phyloP scores from a whole-genome alignment of 2,888 invertebrate genomes.

The Mantis religiosa region DNA sequence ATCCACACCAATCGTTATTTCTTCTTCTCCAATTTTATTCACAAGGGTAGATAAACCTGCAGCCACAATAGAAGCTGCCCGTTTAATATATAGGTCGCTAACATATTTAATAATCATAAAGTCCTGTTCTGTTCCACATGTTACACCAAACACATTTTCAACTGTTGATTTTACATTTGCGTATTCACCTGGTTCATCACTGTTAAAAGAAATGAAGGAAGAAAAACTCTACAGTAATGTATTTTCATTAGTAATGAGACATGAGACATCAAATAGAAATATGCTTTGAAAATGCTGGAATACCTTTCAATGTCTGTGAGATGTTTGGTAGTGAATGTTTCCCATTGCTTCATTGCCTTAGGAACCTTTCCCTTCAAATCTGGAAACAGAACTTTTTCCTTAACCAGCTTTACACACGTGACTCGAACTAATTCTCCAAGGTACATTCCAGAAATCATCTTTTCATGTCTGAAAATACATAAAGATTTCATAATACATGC shows the following conservation, averaged over 20 bases:
- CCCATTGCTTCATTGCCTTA: slow-evolving; percentile 68
- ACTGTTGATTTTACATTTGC: slow-evolving; percentile 77
- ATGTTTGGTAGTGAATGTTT: slow-evolving; percentile 92
- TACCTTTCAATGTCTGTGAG: slow-evolving; percentile 93
- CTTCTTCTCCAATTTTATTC: slow-evolving; percentile 82
- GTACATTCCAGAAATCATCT: slow-evolving; percentile 99
- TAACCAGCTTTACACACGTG: slow-evolving; percentile 76
- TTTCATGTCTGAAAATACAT: slow-evolving; percentile 68
- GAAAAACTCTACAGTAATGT: background rate
- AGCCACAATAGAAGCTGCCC: slow-evolving; percentile 89
- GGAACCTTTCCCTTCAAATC: slow-evolving; percentile 63
- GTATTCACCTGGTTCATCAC: slow-evolving; percentile 73
- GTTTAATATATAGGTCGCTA: slow-evolving; percentile 83
- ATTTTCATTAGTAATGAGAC: background rate
- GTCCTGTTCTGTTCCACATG: slow-evolving; percentile 81
- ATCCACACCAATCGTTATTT: slow-evolving; percentile 91
- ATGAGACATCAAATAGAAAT: background rate
- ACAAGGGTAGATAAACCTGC: slow-evolving; percentile 84
- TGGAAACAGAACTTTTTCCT: slow-evolving; percentile 73
- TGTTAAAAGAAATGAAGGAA: slow-evolving; percentile 33
- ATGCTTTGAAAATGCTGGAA: slow-evolving; percentile 29
- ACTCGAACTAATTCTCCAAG: slow-evolving; percentile 92
- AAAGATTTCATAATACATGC: background rate
- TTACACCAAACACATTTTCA: slow-evolving; percentile 51
- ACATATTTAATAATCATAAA: slow-evolving; percentile 88